phyloP scores from a whole-genome alignment of 2,797 vertebrate genomes.

The Pitangus sulphuratus region DNA sequence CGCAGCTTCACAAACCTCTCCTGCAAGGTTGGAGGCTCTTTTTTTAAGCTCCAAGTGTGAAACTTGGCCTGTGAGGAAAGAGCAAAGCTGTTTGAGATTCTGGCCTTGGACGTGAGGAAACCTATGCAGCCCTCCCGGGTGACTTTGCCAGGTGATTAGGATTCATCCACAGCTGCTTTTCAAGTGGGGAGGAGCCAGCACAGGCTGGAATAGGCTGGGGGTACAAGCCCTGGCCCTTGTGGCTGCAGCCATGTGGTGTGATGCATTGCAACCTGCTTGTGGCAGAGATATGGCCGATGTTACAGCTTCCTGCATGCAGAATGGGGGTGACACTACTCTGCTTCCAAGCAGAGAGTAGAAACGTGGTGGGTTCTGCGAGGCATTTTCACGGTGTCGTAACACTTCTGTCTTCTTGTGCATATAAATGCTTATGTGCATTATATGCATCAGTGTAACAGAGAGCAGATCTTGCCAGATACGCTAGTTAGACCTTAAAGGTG shows the following conservation, averaged over 20 bases:
- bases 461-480: neutral
- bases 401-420: rapidly evolving
- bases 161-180: neutral
- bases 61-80: conserved; percentile 34
- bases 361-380: rapidly evolving
- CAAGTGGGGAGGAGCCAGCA: neutral
- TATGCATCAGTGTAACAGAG: neutral
- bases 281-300: rapidly evolving
- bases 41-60: conserved; percentile 16
- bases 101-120: neutral
- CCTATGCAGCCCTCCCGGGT: neutral
- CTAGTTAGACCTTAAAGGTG: neutral
- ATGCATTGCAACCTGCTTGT: neutral
- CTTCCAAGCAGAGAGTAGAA: neutral
- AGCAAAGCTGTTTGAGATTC: neutral
- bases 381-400: neutral
- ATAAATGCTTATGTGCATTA: neutral
- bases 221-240: neutral
- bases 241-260: neutral
- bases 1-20: neutral
- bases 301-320: neutral
- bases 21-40: neutral
- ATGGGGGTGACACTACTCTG: neutral
- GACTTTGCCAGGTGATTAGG: neutral
- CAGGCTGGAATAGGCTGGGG: neutral